These are phyloP conservation scores for Lepilemur ruficaudatus DNA, from an alignment of 2,797 vertebrate genomes.

Conservation along the genomic window DNA sequence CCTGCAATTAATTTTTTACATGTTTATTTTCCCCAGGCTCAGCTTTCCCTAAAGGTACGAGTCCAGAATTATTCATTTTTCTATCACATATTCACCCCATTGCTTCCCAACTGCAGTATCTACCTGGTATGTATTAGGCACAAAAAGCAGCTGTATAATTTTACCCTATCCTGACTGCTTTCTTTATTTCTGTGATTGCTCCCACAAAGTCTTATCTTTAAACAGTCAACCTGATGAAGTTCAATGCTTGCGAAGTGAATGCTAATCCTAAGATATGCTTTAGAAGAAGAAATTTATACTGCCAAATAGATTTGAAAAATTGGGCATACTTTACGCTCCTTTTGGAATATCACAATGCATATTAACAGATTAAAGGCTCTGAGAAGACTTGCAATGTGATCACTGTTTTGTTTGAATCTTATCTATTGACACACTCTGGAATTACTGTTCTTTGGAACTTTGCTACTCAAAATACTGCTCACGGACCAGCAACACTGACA, in stretches of 20 bases:
- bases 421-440: background rate
- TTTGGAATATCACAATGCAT: background rate
- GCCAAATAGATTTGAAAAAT: background rate
- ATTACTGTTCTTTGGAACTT: background rate
- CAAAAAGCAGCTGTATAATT: background rate
- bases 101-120: background rate
- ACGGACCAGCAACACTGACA: rapidly evolving
- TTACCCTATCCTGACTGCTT: background rate
- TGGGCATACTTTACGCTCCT: background rate
- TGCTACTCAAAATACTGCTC: background rate
- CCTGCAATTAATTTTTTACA: background rate
- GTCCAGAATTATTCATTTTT: background rate
- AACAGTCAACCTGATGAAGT: background rate
- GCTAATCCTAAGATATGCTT: background rate
- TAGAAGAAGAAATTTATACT: background rate
- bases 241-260: background rate
- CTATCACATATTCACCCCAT: background rate
- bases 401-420: background rate
- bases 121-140: background rate
- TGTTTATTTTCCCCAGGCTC: background rate
- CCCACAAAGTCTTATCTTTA: background rate
- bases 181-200: background rate
- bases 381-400: background rate
- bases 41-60: background rate
- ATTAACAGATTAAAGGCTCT: background rate